phyloP scores from a whole-genome alignment of 2,113 vertebrate genomes.

The Antigone vipio region DNA sequence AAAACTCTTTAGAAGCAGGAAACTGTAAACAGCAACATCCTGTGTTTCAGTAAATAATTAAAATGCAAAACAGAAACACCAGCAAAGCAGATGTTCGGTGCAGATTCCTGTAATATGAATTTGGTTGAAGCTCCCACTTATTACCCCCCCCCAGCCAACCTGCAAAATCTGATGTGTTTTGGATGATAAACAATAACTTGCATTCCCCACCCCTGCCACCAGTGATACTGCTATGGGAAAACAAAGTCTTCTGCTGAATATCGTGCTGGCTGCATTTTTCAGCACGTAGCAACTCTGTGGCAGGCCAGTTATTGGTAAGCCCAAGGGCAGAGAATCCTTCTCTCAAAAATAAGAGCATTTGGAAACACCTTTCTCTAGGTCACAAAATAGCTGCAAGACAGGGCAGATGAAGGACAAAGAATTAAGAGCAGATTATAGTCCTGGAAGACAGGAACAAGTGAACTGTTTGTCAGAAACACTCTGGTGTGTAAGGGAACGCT shows the following conservation, averaged over 20 bases:
- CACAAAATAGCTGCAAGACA: slow-evolving; percentile 22
- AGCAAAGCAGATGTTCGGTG: slow-evolving; percentile 19
- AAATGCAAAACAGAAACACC: slow-evolving; percentile 41
- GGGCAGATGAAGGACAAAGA: slow-evolving; percentile 18
- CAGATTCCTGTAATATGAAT: background rate
- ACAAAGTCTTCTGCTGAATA: background rate
- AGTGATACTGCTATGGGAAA: background rate
- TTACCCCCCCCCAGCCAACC: background rate
- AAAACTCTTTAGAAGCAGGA: slow-evolving; percentile 30
- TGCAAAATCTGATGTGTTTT: background rate
- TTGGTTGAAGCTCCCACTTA: background rate
- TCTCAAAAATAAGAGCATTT: background rate
- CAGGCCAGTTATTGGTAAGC: background rate
- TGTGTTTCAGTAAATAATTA: slow-evolving; percentile 56
- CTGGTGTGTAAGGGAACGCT: background rate
- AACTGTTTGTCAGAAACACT: background rate
- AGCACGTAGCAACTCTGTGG: background rate
- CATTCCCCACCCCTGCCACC: background rate
- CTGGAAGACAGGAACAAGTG: slow-evolving; percentile 7
- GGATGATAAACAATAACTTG: background rate
- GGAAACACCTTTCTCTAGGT: background rate
- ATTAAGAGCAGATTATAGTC: slow-evolving; percentile 17
- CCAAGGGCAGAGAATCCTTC: background rate
- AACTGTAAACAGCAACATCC: slow-evolving; percentile 51
- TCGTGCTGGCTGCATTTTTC: background rate